A percentile compares a stretch with the other conserved stretches of the same genome.
Conservation (phyloP, 2,888 invertebrate genomes). For the Chymomyza procnemis region DNA sequence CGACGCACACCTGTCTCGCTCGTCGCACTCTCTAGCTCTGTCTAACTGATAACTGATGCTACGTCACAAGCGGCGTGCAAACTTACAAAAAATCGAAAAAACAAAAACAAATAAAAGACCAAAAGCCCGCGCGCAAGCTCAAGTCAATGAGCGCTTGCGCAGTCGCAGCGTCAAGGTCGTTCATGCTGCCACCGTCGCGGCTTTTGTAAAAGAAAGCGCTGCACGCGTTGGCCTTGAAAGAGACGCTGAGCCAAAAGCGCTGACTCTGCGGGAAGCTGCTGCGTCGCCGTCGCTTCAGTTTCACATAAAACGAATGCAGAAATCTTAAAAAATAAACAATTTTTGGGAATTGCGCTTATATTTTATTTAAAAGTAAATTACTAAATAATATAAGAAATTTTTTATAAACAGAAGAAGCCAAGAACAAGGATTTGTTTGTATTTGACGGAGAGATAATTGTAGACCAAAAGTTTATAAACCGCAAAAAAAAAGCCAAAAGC, state of each 20-base stretch:
- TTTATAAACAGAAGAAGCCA: too few relatives aligned
- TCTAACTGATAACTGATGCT: neutral
- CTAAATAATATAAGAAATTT: too few relatives aligned
- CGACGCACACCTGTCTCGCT: neutral
- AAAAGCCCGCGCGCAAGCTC: neutral
- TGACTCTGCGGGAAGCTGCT: neutral
- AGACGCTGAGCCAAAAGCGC: neutral
- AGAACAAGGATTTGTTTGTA: too few relatives aligned
- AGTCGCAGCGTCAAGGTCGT: slow-evolving; percentile 66
- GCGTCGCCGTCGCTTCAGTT: neutral
- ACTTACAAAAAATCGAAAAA: slow-evolving; percentile 26
- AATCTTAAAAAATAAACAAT: slow-evolving; percentile 23
- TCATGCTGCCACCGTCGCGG: slow-evolving; percentile 20
- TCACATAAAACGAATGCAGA: slow-evolving; percentile 36
- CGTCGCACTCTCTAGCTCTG: neutral
- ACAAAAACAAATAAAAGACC: neutral
- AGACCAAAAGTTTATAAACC: too few relatives aligned
- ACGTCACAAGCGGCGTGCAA: slow-evolving; percentile 30
- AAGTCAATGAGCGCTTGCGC: slow-evolving; percentile 58
- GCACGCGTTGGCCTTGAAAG: slow-evolving; percentile 64
- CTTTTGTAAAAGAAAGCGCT: slow-evolving; percentile 74
- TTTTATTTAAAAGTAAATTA: slow-evolving; percentile 27
- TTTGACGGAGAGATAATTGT: too few relatives aligned
- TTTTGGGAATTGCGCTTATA: slow-evolving; percentile 34
- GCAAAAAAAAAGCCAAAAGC: too few relatives aligned